Evolutionary conservation across 2,797 vertebrate genomes (phyloP), one percentile per base, ranked within the genome.

Genomic region (Mycteria americana): DNA sequence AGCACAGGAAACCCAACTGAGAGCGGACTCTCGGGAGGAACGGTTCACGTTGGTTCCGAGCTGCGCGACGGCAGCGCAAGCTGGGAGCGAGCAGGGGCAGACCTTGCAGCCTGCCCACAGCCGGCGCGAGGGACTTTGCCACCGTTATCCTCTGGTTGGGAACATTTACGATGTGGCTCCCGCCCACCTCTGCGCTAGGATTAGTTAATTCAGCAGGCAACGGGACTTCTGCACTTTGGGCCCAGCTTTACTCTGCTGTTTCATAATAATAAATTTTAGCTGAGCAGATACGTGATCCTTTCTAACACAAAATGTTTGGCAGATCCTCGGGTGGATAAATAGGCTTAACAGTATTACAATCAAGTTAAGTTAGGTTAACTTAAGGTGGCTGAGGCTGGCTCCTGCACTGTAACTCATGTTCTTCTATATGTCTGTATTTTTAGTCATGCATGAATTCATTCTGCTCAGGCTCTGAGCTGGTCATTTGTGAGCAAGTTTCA

Each of bases 61-160:
- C 50, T 3, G 1, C 4, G 0, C 0, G 0, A 7, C 18, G 45
- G 68, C 23, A 41, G 2, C 11, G 2, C 0, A 2, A 45, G 41
- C 75, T 62, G 50, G 10, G 4, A 11, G 18, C 0, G 24, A 54
- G 25, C 41, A 11, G 30, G 9, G 35, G 11, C 51, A 12, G 60
- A 59, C 9, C 21, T 48, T 24, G 33, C 22, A 39, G 63, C 37
- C 27, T 88, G 79, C 25, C 43, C 6, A 1, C 24, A 60, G 54
- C 33, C 7, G 7, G 21, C 2, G 0, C 3, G 1, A 57, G 56
- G 39, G n/a, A 70, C 48, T 39, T 79, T 2, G 0, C 31, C 0
- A 2, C 46, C 62, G 4, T 8, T 69, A 18, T 9, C 48, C 41
- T 54, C 19, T 3, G 0, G 67, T 5, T 33, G 46, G 68, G 60